Base-by-base conservation (phyloP, 2,113 vertebrate species). In the Carassius carassius region DNA sequence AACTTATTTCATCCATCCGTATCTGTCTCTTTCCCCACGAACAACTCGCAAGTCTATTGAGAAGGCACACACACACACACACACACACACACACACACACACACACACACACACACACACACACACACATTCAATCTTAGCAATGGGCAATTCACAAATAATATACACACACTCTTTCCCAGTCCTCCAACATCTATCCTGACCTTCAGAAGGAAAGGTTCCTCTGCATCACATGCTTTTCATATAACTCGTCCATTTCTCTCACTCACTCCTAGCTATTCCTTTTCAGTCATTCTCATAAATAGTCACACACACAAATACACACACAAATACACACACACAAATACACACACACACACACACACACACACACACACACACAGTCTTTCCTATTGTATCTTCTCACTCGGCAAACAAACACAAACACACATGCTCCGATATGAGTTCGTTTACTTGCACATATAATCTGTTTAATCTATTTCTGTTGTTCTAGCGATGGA, bases 1-100 rank as follows among this genome's bases (percentile, higher is more conserved):
- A 83, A 81, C 87, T 88, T 87, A 85, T 89, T 91, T 84, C 78
- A 87, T 89, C 84, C 88, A 86, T 89, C 74, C 65, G 88, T 89
- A 77, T 89, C 91, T 86, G 81, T 72, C 63, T 72, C 63, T 81
- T 78, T 47, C 72, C n/a, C 41, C 85, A 63, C 17, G 29, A 74
- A 41, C 82, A 84, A 83, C 58, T 56, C 12, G 25, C 84, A 86
- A 88, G 81, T 76, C 87, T 87, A 87, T 85, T 85, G 70, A 89
- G 32, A 85, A 81, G 60, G 19, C 67, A 3, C 62, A 10, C n/a
- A n/a, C 9, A 58, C 7, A 9, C 17, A 17, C 51, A 77, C 83
- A 25, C 54, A 74, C 82, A 35, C 35, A 37, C 23, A 7, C 51
- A 60, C 60, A 74, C 41, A 19, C 54, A 78, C 83, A n/a, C 44